phyloP scores from a whole-genome alignment of 2,888 invertebrate species.

The Gastrophysa polygoni region DNA sequence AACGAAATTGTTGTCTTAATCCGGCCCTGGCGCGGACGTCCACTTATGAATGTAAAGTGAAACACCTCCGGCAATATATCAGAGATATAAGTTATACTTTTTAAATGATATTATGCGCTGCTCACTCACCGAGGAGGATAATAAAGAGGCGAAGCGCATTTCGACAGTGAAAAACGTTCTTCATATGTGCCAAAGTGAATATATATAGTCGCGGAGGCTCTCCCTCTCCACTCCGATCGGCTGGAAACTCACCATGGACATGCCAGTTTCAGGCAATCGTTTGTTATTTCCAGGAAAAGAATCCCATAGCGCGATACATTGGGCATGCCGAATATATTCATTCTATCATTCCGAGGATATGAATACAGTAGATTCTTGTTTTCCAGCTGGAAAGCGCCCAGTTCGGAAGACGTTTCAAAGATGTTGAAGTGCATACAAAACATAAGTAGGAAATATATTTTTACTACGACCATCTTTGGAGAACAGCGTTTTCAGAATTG shows the following conservation, averaged over 20 bases:
- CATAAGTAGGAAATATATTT: no score
- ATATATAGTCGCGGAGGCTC: neutral
- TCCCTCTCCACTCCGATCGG: neutral
- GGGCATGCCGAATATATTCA: no score
- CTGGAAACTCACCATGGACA: neutral
- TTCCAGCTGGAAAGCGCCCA: no score
- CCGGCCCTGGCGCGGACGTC: no score
- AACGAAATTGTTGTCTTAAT: no score
- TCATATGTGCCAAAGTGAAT: slow-evolving; percentile 9
- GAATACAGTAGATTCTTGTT: no score
- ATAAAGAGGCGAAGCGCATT: slow-evolving; percentile 18
- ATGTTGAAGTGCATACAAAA: no score
- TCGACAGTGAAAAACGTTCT: slow-evolving; percentile 18
- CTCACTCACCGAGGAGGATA: slow-evolving; percentile 23
- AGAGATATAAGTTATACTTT: slow-evolving; percentile 31
- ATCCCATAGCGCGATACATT: neutral
- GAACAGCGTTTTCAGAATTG: no score
- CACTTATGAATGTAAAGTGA: slow-evolving; percentile 57
- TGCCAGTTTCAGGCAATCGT: neutral
- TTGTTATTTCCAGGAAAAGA: neutral
- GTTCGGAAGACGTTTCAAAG: no score
- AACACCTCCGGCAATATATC: slow-evolving; percentile 45
- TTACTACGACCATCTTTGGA: no score
- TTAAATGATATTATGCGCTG: slow-evolving; percentile 31
- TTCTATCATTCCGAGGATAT: no score